Base-by-base conservation (phyloP, 23 tunicate genomes). In the Corella eumyota region DNA sequence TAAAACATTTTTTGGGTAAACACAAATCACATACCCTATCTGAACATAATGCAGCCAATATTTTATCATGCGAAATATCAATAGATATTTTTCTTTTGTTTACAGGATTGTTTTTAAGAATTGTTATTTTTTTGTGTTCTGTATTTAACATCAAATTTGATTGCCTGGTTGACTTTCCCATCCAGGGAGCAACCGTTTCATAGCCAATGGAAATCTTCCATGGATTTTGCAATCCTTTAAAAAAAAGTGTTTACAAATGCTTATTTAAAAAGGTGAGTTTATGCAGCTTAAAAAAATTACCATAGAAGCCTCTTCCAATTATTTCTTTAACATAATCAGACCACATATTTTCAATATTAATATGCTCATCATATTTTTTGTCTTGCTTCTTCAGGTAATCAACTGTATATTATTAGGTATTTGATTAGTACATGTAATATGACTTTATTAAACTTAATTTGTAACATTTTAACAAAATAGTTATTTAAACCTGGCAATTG, bases 121-220 rank as follows among this genome's bases (percentile, higher is more conserved):
- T 11, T 24, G 45, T 15, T 13, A 33, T 45, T 30, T 60, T 60
- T 34, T 34, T 31, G 20, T 3, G 20, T 31, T 60, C 65, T 13
- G 65, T 60, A 34, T 60, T 60, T 31, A 45, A 45, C 1, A 60
- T 13, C 4, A 4, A 34, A 1, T 4, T 2, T 17, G 19, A 4
- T 60, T 1, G 19, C 11, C 65, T 4, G 4, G 65, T 33, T 1
- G 45, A 4, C 15, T 3, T 33, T 22, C 45, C 45, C 23, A 60
- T 60, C 65, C 65, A 60, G 2, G 65, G 65, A 33, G 65, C 65
- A 3, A 60, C 22, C 2, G 24, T 60, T 4, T 60, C 65, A 60
- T 60, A 60, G 17, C 25, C 25, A 17, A 60, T 11, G 17, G 23
- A 4, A 34, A 29, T 13, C 1, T 29, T 30, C 45, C 45, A 60